phyloP scores from a whole-genome alignment of 2,888 invertebrate genomes.

The Pelosia muscerda region DNA sequence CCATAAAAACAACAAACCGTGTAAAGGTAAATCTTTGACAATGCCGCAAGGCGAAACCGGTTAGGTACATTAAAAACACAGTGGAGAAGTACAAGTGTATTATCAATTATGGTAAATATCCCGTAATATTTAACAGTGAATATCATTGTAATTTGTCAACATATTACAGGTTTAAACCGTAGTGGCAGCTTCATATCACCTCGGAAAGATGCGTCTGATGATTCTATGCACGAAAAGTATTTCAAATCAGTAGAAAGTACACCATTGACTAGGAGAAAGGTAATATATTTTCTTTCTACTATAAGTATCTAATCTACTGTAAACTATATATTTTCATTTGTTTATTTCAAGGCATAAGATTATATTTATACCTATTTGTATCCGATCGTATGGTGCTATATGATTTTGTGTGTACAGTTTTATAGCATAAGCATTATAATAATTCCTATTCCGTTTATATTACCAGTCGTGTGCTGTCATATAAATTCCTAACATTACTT shows the following conservation, averaged over 20 bases:
- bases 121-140: no score
- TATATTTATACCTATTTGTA: neutral
- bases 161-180: constrained; percentile 76
- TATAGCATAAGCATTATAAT: no score
- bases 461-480: neutral
- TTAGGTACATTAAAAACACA: no score
- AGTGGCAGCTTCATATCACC: constrained; percentile 87
- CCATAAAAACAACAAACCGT: no score
- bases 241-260: constrained; percentile 91
- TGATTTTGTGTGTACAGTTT: no score
- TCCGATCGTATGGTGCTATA: no score
- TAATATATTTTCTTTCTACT: constrained; percentile 37
- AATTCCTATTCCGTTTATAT: neutral
- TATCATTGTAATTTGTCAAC: neutral
- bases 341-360: neutral
- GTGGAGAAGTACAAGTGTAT: no score
- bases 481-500: no score
- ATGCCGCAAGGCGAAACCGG: no score
- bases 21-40: no score
- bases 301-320: neutral
- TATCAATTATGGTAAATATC: no score
- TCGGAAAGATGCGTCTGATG: constrained; percentile 89
- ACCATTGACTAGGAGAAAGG: constrained; percentile 87
- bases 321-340: neutral
- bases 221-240: constrained; percentile 94